Base-by-base conservation (phyloP, 1,140 invertebrate species). In the Aphidius ervi region DNA sequence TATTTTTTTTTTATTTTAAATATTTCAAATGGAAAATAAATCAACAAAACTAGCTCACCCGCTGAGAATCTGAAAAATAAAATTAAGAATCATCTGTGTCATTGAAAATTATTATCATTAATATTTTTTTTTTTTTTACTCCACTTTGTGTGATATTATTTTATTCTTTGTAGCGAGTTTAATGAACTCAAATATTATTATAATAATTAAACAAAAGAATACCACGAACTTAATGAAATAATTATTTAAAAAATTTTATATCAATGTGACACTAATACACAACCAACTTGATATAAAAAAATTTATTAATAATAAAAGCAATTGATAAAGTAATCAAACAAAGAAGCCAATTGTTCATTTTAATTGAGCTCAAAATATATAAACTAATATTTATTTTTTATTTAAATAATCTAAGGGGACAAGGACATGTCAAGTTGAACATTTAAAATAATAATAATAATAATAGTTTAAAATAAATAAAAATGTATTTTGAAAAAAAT, bases 1-100 rank as follows among this genome's bases (percentile, higher is more conserved):
- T 53, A 16, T 42, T 48, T 42, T 31, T 31, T 40, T 50, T 3
- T 8, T 52, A 6, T 61, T 61, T 23, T 46, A 46, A 46, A 46
- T 55, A 6, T 23, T 37, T 16, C 16, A 16, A 16, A 16, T 16
- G 16, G 16, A 16, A 16, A 16, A 16, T 16, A 16, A 16, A 16
- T 16, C 16, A 16, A 16, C 16, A 16, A 16, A 52, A 39, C 31
- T 39, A 5, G 10, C 31, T 10, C 39, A 37, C 9, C 31, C 31
- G 23, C 49, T 52, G 31, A 39, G n/a, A 39, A 52, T 39, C 4
- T 50, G 47, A 16, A n/a, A 42, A 43, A 50, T 50, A 42, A 49
- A 41, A 55, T 42, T 6, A 10, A 23, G 9, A 56, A n/a, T n/a
- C 9, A 46, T 46, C 8, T 9, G 45, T 46, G 45, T 31, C 23